phyloP scores from a whole-genome alignment of 1,140 invertebrate genomes.

The Drosophila hydei region DNA sequence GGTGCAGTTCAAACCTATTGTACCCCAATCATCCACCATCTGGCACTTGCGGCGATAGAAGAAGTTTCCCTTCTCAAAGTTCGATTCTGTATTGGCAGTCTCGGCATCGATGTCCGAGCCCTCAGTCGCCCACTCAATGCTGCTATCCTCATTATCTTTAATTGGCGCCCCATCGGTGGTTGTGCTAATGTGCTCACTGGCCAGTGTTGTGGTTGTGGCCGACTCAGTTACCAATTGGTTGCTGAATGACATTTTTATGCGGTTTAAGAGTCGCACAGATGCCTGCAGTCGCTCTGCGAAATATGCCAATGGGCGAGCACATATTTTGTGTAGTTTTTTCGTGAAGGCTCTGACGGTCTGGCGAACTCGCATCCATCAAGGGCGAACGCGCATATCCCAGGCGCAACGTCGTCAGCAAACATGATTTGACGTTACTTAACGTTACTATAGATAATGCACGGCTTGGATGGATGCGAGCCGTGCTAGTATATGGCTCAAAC shows the following conservation, averaged over 20 bases:
- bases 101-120: slow-evolving; percentile 1
- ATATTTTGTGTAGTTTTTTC: neutral
- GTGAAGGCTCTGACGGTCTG: neutral
- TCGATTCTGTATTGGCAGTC: slow-evolving; percentile 9
- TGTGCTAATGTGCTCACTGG: slow-evolving; percentile 39
- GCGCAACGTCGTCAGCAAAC: slow-evolving; percentile 8
- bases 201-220: slow-evolving; percentile 18
- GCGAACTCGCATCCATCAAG: slow-evolving; percentile 32
- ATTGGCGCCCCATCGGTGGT: slow-evolving; percentile 13
- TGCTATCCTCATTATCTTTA: slow-evolving; percentile 16
- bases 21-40: slow-evolving; percentile 63
- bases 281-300: slow-evolving; percentile 58
- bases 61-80: slow-evolving; percentile 29
- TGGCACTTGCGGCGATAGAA: slow-evolving; percentile 61
- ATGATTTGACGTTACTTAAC: slow-evolving; percentile 32
- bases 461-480: slow-evolving; percentile 2
- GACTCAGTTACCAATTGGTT: slow-evolving; percentile 25
- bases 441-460: slow-evolving; percentile 27
- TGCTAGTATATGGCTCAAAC: slow-evolving; percentile 12
- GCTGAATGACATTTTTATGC: slow-evolving; percentile 48
- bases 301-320: slow-evolving; percentile 14
- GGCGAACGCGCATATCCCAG: slow-evolving; percentile 6
- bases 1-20: slow-evolving; percentile 65
- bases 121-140: slow-evolving; percentile 8
- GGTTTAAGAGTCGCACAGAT: slow-evolving; percentile 44